These are phyloP conservation scores for Cyphomyrus discorhynchus DNA, from an alignment of 2,113 vertebrate species.

Conservation along the genomic window DNA sequence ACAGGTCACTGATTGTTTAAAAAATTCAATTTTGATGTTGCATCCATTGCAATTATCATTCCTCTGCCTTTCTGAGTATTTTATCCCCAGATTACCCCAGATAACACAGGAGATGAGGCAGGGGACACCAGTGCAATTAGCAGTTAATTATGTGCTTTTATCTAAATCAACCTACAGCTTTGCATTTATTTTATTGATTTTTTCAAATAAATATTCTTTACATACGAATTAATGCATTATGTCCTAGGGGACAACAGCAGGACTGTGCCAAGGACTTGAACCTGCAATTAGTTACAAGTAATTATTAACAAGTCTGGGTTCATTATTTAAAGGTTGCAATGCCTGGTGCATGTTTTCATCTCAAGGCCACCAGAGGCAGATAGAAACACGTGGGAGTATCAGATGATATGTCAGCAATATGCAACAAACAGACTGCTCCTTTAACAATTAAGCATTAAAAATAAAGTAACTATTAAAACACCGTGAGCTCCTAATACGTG, in stretches of 20 bases:
- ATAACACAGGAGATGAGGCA: background rate
- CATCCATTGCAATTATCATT: background rate
- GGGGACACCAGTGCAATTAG: background rate
- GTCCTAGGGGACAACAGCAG: background rate
- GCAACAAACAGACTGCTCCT: background rate
- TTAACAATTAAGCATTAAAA: background rate
- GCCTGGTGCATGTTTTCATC: background rate
- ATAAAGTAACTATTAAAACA: background rate
- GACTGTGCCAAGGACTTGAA: background rate
- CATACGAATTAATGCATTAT: background rate
- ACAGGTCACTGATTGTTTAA: background rate
- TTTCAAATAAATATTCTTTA: background rate
- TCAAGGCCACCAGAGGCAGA: background rate
- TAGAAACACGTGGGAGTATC: background rate
- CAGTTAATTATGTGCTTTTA: background rate
- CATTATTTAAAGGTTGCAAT: background rate
- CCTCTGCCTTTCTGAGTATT: background rate
- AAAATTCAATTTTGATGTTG: background rate
- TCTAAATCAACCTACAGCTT: background rate
- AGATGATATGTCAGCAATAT: background rate
- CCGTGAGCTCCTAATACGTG: background rate
- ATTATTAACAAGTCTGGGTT: background rate
- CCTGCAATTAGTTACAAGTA: background rate
- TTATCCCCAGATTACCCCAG: background rate
- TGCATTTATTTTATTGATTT: background rate